A percentile compares a stretch with the other conserved stretches of the same genome.
Conservation (phyloP, 2,797 vertebrate genomes). For the Florisuga fusca region DNA sequence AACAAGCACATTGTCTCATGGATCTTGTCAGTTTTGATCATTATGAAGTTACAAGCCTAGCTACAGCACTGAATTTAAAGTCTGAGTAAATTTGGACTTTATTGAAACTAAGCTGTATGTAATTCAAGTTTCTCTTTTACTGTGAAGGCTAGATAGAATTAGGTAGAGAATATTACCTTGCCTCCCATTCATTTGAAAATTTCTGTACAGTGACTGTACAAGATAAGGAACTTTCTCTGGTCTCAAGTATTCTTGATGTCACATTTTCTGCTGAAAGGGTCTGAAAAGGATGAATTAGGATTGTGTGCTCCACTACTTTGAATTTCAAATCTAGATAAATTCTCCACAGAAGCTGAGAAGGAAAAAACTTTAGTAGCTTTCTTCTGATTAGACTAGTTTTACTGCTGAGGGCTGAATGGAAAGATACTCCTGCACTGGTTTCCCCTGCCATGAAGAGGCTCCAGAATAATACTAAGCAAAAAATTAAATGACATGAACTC, state of each 20-base stretch:
- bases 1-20: not conserved
- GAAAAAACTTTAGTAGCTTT: not conserved
- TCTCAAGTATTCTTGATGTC: not conserved
- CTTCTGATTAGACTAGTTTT: not conserved
- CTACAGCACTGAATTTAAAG: not conserved
- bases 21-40: not conserved
- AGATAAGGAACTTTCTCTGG: not conserved
- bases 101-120: not conserved
- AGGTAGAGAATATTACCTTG: not conserved
- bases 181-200: not conserved
- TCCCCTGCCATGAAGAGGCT: not conserved
- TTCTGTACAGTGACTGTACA: fast-evolving
- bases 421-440: not conserved
- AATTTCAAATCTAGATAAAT: not conserved
- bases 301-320: not conserved
- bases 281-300: not conserved
- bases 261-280: not conserved
- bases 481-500: not conserved
- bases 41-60: not conserved
- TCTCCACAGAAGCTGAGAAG: not conserved
- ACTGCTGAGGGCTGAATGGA: not conserved
- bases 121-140: not conserved
- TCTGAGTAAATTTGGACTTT: not conserved
- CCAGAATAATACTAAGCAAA: not conserved
- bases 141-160: not conserved